Evolutionary conservation across 2,888 invertebrate species (phyloP).

Genomic region (Erebia palarica): DNA sequence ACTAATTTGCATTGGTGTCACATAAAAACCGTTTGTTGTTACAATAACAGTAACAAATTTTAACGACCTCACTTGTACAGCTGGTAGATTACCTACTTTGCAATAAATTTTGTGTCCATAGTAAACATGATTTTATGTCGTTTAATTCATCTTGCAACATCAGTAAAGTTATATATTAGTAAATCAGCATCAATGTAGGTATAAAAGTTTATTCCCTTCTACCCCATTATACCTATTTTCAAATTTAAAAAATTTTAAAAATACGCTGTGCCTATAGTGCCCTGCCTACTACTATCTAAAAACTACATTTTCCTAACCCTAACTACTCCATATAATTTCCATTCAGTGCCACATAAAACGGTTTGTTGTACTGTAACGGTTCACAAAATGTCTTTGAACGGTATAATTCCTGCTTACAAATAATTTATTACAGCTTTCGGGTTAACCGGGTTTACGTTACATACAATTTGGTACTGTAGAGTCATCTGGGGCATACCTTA

Average conservation of each 20-base stretch:
- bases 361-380: constrained; percentile 2
- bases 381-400: constrained; percentile 15
- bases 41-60: constrained; percentile 11
- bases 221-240: no score
- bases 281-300: no score
- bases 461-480: background rate
- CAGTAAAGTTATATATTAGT: no score
- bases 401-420: constrained; percentile 11
- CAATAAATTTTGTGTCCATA: background rate
- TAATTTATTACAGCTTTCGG: constrained; percentile 10
- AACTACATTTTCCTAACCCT: no score
- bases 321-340: background rate
- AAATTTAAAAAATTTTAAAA: no score
- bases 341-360: constrained; percentile 8
- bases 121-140: no score
- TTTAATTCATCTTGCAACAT: no score
- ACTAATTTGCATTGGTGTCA: constrained; percentile 34
- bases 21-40: constrained; percentile 24
- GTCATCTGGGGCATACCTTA: constrained; percentile 17
- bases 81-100: background rate
- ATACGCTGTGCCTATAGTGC: no score
- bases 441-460: constrained; percentile 15
- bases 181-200: no score
- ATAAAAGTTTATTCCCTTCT: no score
- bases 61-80: constrained; percentile 4